Percentiles rank a stretch among this genome's conserved stretches.
Conservation (phyloP, 2,888 invertebrate species). For the Mactromeris polynyma region DNA sequence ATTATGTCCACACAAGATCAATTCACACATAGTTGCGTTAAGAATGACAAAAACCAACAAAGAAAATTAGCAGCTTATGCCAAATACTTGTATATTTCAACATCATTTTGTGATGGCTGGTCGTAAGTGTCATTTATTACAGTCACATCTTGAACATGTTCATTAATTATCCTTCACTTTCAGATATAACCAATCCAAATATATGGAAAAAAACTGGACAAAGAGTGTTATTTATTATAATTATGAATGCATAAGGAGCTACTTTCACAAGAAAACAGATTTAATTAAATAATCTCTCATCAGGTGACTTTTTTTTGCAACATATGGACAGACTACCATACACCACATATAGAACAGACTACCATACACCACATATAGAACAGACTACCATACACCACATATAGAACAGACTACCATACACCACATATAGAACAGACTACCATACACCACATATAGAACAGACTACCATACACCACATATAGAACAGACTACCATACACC, state of each 20-base stretch:
- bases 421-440: no score
- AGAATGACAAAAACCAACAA: constrained; percentile 21
- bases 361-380: no score
- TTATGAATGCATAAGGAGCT: neutral
- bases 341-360: no score
- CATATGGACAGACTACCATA: no score
- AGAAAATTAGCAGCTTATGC: neutral
- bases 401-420: no score
- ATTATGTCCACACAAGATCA: neutral
- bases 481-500: no score
- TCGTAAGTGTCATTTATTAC: neutral
- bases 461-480: no score
- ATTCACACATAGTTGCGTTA: constrained; percentile 8
- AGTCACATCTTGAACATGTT: neutral
- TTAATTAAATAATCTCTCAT: constrained; percentile 2
- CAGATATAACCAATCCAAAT: neutral
- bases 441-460: no score
- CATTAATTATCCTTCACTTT: neutral
- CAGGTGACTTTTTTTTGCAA: no score
- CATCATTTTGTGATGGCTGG: neutral
- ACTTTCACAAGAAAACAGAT: neutral
- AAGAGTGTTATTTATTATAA: neutral
- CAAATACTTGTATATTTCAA: constrained; percentile 13
- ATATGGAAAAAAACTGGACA: neutral
- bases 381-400: no score